These are phyloP conservation scores for Magallana nippona DNA, from an alignment of 2,888 invertebrate genomes.

Conservation along the genomic window DNA sequence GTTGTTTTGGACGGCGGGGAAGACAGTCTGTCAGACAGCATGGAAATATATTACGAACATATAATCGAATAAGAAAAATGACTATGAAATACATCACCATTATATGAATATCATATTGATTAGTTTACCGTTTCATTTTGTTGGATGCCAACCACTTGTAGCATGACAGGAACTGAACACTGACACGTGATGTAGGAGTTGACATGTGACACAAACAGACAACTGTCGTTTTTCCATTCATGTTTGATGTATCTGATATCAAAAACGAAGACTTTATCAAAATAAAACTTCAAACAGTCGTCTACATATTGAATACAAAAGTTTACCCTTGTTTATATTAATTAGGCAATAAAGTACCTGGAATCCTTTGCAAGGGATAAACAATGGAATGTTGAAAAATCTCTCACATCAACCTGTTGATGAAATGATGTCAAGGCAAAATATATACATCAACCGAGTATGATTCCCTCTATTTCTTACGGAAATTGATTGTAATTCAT, in stretches of 20 bases:
- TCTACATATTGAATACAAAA: too few relatives aligned
- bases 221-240: slow-evolving; percentile 42
- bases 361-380: not conserved
- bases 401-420: not conserved
- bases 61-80: too few relatives aligned
- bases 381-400: not conserved
- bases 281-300: too few relatives aligned
- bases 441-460: too few relatives aligned
- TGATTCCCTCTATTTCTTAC: too few relatives aligned
- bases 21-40: not conserved
- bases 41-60: not conserved
- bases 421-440: not conserved
- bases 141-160: slow-evolving; percentile 57
- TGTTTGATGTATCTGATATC: not conserved
- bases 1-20: not conserved
- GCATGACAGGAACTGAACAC: slow-evolving; percentile 68
- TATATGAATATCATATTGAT: not conserved
- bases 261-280: too few relatives aligned
- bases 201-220: slow-evolving; percentile 44
- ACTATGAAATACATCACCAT: not conserved
- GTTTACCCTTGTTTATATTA: not conserved
- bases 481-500: too few relatives aligned
- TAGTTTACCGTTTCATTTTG: slow-evolving; percentile 59
- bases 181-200: slow-evolving; percentile 57
- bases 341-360: not conserved